A percentile compares a stretch with the other conserved stretches of the same genome.
Evolutionary conservation across 2,113 vertebrate genomes (phyloP).

Genomic region (Thinocorus orbignyianus): DNA sequence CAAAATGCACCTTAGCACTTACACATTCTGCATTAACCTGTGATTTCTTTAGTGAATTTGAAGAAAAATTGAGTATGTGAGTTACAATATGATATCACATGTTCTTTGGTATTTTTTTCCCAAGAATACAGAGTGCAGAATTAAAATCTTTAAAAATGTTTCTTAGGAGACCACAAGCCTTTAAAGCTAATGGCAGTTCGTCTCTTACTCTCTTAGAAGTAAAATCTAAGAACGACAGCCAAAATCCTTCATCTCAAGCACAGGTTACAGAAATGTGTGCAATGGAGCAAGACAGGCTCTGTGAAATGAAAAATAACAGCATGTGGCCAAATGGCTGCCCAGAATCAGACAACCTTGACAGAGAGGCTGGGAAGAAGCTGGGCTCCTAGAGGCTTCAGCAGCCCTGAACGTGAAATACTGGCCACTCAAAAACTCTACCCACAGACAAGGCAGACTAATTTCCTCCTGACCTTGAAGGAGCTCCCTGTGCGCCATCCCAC

Average conservation of each 20-base stretch:
- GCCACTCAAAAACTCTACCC: neutral
- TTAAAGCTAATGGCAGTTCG: neutral
- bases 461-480: neutral
- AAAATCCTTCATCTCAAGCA: neutral
- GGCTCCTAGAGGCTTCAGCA: neutral
- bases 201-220: neutral
- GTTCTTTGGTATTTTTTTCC: neutral
- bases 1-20: neutral
- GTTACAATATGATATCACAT: no score
- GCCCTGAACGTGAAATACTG: neutral
- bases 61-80: neutral
- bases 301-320: neutral
- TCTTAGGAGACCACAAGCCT: neutral
- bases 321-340: neutral
- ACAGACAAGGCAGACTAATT: rapidly evolving
- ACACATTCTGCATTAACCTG: neutral
- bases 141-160: neutral
- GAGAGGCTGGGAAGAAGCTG: neutral
- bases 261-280: neutral
- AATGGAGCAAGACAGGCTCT: neutral
- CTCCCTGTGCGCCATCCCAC: neutral
- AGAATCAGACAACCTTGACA: neutral
- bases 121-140: neutral
- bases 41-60: neutral
- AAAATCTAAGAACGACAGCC: neutral